phyloP scores from a whole-genome alignment of 2,113 vertebrate species.

The Crotalus tigris region DNA sequence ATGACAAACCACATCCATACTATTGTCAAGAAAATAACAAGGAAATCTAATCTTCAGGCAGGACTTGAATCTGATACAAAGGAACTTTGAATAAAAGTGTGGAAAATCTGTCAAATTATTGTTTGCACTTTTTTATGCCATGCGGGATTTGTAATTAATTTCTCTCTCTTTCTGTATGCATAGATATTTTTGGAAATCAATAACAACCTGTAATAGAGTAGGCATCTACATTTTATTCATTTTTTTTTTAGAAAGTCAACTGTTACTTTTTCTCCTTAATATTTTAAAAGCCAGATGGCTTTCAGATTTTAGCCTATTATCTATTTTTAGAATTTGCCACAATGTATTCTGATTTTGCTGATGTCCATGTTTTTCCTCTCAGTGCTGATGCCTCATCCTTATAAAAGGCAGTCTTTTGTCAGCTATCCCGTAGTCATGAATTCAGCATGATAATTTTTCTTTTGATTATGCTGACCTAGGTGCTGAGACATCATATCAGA shows the following conservation, averaged over 20 bases:
- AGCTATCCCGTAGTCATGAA: not conserved
- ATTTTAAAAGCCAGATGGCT: not conserved
- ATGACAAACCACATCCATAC: not conserved
- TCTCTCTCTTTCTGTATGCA: not conserved
- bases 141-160: not conserved
- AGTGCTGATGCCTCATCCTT: not conserved
- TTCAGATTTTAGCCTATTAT: not conserved
- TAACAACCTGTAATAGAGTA: not conserved
- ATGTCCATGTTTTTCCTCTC: not conserved
- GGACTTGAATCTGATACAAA: not conserved
- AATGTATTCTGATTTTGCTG: not conserved
- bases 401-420: not conserved
- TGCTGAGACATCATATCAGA: not conserved
- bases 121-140: not conserved
- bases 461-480: not conserved
- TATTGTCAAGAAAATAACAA: not conserved
- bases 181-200: not conserved
- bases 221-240: not conserved
- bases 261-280: not conserved
- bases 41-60: not conserved
- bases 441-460: not conserved
- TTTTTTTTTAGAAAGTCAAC: not conserved
- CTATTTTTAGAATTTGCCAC: not conserved
- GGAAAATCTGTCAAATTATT: not conserved
- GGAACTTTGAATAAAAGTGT: not conserved